Percentiles rank a stretch among this genome's conserved stretches.
Conservation (phyloP, 2,113 vertebrate genomes). For the Microtus oregoni region DNA sequence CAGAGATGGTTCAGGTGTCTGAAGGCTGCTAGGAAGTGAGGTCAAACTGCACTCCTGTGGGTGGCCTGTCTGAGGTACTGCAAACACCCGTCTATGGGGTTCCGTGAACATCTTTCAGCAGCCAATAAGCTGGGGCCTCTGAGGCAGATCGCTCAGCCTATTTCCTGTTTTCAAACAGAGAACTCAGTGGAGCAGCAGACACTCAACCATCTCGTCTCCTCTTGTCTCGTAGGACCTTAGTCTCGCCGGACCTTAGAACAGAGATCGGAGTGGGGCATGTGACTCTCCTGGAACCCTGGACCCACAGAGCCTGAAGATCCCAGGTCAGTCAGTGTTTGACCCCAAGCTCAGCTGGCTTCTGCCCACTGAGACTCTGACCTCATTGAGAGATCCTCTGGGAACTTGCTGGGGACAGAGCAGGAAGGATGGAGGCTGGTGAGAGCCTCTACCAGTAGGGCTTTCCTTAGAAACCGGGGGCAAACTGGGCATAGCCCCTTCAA, state of each 20-base stretch:
- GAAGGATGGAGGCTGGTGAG: accelerated
- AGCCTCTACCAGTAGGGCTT: neutral
- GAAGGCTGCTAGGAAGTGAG: neutral
- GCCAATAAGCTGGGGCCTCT: slow-evolving; percentile 53
- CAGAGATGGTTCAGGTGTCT: neutral
- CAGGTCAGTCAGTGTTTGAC: slow-evolving; percentile 73
- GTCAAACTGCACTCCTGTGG: neutral
- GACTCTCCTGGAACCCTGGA: neutral
- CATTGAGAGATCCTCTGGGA: neutral
- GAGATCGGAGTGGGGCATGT: neutral
- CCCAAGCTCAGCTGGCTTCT: neutral
- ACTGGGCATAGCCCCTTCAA: neutral
- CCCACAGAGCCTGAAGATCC: neutral
- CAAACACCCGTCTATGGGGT: neutral
- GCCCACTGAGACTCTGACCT: neutral
- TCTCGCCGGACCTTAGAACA: neutral
- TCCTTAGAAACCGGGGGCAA: neutral
- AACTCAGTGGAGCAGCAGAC: slow-evolving; percentile 18
- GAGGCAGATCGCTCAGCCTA: neutral
- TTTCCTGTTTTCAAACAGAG: slow-evolving; percentile 79
- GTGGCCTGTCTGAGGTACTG: neutral
- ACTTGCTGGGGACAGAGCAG: neutral
- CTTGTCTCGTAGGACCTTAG: no score
- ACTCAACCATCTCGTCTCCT: neutral
- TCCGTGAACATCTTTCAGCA: neutral